Evolutionary conservation across 2,888 invertebrate genomes (phyloP).

Genomic region (Torymus texanus): DNA sequence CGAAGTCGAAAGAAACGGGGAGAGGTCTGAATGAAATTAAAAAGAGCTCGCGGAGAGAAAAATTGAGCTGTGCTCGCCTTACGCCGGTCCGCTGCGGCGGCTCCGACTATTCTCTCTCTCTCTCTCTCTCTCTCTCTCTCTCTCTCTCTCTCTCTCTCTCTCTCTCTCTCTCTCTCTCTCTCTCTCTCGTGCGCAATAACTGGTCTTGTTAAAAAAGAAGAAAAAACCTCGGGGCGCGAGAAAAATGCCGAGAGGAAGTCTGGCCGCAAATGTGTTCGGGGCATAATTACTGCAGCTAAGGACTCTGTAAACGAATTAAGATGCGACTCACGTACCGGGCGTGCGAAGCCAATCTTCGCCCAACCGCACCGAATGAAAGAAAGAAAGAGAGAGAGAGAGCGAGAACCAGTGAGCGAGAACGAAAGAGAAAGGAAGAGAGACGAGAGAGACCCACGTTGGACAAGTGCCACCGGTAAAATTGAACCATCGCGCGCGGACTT

Average conservation of each 20-base stretch:
- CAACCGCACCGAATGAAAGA: slow-evolving; percentile 5
- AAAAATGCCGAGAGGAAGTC: not conserved
- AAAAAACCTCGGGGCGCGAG: slow-evolving; percentile 1
- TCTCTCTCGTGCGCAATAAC: slow-evolving; percentile 25
- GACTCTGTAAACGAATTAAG: slow-evolving; percentile 38
- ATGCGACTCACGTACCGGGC: slow-evolving; percentile 34
- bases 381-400: no score
- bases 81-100: no score
- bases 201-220: slow-evolving; percentile 12
- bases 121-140: not conserved
- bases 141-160: slow-evolving; percentile 9
- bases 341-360: slow-evolving; percentile 47
- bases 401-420: no score
- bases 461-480: slow-evolving; percentile 65
- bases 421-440: no score
- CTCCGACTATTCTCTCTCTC: not conserved
- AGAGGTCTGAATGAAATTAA: slow-evolving; percentile 34
- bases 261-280: slow-evolving; percentile 31
- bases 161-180: slow-evolving; percentile 1
- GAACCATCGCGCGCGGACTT: slow-evolving; percentile 68
- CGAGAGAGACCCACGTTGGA: slow-evolving; percentile 52
- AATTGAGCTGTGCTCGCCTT: not conserved
- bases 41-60: slow-evolving; percentile 18
- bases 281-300: slow-evolving; percentile 50
- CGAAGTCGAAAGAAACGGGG: slow-evolving; percentile 2